Percentiles rank a stretch among this genome's conserved stretches.
phyloP scores from a whole-genome alignment of 2,888 invertebrate species.

The Acronicta leporina region DNA sequence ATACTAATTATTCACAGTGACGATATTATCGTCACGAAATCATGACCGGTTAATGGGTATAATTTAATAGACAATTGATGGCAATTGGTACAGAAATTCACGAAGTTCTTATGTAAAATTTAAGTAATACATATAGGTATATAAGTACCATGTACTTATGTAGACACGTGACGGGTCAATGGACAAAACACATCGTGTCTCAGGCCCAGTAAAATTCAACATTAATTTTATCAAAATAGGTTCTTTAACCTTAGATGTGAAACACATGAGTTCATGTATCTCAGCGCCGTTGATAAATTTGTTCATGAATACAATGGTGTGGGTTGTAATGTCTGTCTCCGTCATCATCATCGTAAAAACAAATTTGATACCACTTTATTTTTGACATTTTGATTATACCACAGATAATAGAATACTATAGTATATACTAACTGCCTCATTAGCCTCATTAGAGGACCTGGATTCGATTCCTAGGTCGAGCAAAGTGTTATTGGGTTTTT shows the following conservation, averaged over 20 bases:
- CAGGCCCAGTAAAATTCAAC: constrained; percentile 39
- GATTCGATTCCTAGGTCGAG: too few species aligned
- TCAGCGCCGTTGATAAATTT: constrained; percentile 43
- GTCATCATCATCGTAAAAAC: constrained; percentile 33
- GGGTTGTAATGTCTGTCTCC: constrained; percentile 43
- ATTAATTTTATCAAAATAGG: constrained; percentile 46
- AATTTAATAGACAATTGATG: constrained; percentile 32
- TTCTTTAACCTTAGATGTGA: constrained; percentile 51
- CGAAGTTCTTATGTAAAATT: constrained; percentile 14
- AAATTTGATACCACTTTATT: not conserved
- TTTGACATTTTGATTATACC: too few species aligned
- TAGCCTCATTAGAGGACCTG: too few species aligned
- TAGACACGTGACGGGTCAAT: constrained; percentile 42
- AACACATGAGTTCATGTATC: constrained; percentile 38
- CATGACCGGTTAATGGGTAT: constrained; percentile 33
- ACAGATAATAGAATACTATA: too few species aligned
- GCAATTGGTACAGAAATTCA: constrained; percentile 39
- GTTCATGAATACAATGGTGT: constrained; percentile 44
- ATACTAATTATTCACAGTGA: constrained; percentile 27
- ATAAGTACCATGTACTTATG: constrained; percentile 22
- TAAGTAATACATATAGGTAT: too few species aligned
- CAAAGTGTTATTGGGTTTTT: too few species aligned
- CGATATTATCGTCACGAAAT: constrained; percentile 45
- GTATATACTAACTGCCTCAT: too few species aligned
- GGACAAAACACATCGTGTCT: constrained; percentile 33